Evolutionary conservation across 2,888 invertebrate genomes (phyloP).

Genomic region (Ennomos fuscantarius): DNA sequence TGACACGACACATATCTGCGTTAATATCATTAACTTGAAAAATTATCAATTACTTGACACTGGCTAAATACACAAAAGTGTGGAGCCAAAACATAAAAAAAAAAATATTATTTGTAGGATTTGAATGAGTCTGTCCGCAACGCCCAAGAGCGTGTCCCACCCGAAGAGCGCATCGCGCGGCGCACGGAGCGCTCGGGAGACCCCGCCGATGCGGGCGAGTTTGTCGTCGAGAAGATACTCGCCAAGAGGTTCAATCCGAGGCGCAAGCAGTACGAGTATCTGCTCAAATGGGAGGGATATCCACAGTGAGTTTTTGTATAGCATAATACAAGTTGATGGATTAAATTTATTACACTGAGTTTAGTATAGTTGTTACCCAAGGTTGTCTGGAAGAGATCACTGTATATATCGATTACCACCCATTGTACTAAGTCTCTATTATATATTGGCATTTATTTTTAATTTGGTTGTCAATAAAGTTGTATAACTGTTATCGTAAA

Average conservation of each 20-base stretch:
- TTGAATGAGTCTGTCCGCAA: constrained; percentile 72
- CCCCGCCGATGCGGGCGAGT: constrained; percentile 85
- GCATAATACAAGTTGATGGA: background rate
- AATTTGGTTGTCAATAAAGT: too few relatives aligned
- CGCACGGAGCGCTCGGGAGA: constrained; percentile 72
- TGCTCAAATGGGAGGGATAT: constrained; percentile 94
- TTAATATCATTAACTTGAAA: too few relatives aligned
- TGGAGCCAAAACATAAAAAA: too few relatives aligned
- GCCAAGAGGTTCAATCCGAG: constrained; percentile 93
- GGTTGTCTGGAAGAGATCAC: too few relatives aligned
- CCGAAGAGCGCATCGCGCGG: constrained; percentile 78
- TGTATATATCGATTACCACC: too few relatives aligned
- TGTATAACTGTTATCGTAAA: too few relatives aligned
- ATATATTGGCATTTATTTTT: too few relatives aligned
- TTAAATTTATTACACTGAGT: background rate
- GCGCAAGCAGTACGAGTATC: constrained; percentile 91
- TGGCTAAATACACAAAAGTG: too few relatives aligned
- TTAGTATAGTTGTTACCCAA: too few relatives aligned
- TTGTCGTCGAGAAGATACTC: constrained; percentile 92
- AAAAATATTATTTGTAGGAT: constrained; percentile 37
- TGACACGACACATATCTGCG: too few relatives aligned
- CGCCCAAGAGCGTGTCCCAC: constrained; percentile 79
- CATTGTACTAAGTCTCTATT: too few relatives aligned
- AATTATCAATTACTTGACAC: too few relatives aligned
- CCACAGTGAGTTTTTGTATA: constrained; percentile 85